Base-by-base conservation (phyloP, 2,797 vertebrate genomes). In the Pangasius macronema region DNA sequence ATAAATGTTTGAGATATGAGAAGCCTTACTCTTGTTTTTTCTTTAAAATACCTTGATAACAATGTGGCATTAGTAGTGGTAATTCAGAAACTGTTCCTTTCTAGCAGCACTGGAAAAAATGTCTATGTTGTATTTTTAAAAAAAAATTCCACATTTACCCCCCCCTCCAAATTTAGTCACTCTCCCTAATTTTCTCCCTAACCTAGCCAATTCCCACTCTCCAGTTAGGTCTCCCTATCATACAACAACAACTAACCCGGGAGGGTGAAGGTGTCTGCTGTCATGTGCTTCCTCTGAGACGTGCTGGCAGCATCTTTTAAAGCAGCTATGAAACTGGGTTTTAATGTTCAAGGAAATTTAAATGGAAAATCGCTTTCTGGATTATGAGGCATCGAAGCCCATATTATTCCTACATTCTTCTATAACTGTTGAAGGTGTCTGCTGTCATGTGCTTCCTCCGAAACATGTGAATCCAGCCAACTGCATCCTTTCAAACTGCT, bases 251-350 rank as follows among this genome's bases (percentile, higher is more conserved):
- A 5, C 39, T 24, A 73, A 13, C 70, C 11, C 27, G 4, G 24
- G 22, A 53, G 49, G 46, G 6, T 76, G 27, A 51, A 76, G 27
- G 27, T 46, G 46, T 46, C 46, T 9, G 46, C 46, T 46, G 46
- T 46, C 7, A 46, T 46, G 46, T 75, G 72, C 72, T 46, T 75
- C 2, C 39, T 49, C 20, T 46, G 8, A 1, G 42, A 46, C 42
- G 13, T 46, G 36, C 63, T 24, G 63, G 82, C n/a, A 22, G 10
- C 36, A 22, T 22, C n/a, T 42, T 83, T 67, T 67, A 83, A 51
- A 2, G 81, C 81, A 68, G n/a, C 51, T 83, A 83, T 36, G 42
- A 68, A 67, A 67, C 61, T 24, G 63, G 39, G n/a, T 68, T 83
- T 67, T 83, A 53, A 82, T n/a, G 59, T 82, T 49, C 24, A 42